Base-by-base conservation (phyloP, 2,888 invertebrate genomes). In the Hydropsyche betteni region DNA sequence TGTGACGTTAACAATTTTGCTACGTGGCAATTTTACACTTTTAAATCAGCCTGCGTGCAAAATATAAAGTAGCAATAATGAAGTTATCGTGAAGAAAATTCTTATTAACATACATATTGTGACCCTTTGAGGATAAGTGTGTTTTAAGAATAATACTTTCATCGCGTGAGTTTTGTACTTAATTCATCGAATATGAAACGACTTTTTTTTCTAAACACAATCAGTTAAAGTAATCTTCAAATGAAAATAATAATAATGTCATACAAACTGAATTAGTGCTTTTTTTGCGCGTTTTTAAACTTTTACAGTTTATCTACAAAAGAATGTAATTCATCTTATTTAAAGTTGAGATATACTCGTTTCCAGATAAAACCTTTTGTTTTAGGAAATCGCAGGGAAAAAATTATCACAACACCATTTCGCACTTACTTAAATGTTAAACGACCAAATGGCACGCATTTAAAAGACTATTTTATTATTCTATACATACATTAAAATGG, bases 341-440 rank as follows among this genome's bases (percentile, higher is more conserved):
- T 58, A 24, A 58, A 58, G 58, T 58, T 24, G 24, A 58, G 16
- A 58, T 58, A 24, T 58, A 16, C n/a, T 58, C 16, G 58, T 24
- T 16, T 16, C 58, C 8, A 58, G 58, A 58, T 58, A 58, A 58
- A 58, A 14, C 14, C 58, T 14, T 58, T 44, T 44, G 44, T 44
- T 44, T 44, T 8, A 44, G 44, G 44, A 44, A 44, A 44, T 44
- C 44, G 44, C 44, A 44, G 44, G 44, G 10, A 44, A 44, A 44
- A 16, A 58, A 58, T 24, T 58, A 58, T 58, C 14, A 58, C 58
- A 24, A 16, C 58, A 58, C 58, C 58, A 58, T 58, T 58, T 58
- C 24, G 58, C 58, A 58, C 58, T 58, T 58, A 8, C 58, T 8
- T 44, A 14, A 58, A 58, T 58, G 58, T 58, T 58, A 58, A 58